Evolutionary conservation across 2,888 invertebrate species (phyloP).

Genomic region (Helleia helle): DNA sequence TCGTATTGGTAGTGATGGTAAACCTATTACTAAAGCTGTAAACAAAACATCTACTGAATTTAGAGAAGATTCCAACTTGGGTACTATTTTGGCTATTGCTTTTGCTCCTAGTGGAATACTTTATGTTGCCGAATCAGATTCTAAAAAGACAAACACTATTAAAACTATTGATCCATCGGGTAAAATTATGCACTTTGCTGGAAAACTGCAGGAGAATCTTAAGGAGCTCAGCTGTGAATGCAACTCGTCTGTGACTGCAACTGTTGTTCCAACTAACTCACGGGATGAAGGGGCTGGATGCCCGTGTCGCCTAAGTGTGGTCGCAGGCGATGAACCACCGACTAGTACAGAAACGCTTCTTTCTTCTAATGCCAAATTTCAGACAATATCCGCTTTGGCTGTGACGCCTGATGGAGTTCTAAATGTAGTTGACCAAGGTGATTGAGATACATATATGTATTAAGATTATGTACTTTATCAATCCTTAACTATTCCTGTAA

Average conservation of each 20-base stretch:
- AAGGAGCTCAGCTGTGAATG: conserved; percentile 75
- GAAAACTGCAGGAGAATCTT: conserved; percentile 81
- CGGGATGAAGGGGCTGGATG: conserved; percentile 62
- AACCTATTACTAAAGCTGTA: conserved; percentile 45
- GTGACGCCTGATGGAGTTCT: conserved; percentile 97
- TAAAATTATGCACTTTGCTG: conserved; percentile 92
- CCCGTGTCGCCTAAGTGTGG: conserved; percentile 66
- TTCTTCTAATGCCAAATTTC: conserved; percentile 93
- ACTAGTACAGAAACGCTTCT: conserved; percentile 89
- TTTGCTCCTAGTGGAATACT: conserved; percentile 94
- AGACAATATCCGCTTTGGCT: conserved; percentile 90
- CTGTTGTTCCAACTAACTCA: conserved; percentile 47
- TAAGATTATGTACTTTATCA: too few species aligned
- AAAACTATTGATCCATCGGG: conserved; percentile 92
- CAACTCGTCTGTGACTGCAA: conserved; percentile 71
- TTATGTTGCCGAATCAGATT: conserved; percentile 95
- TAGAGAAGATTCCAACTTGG: conserved; percentile 80
- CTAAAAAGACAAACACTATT: conserved; percentile 86
- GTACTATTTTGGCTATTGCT: conserved; percentile 90
- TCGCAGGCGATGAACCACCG: conserved; percentile 76
- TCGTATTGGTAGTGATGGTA: conserved; percentile 74
- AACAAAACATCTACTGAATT: conserved; percentile 67
- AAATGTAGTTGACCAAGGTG: conserved; percentile 95
- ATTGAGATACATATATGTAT: neutral
- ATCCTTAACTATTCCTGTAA: too few species aligned